A percentile compares a stretch with the other conserved stretches of the same genome.
Evolutionary conservation across 1,140 invertebrate species (phyloP).

Genomic region (Cyphomyrmex costatus): DNA sequence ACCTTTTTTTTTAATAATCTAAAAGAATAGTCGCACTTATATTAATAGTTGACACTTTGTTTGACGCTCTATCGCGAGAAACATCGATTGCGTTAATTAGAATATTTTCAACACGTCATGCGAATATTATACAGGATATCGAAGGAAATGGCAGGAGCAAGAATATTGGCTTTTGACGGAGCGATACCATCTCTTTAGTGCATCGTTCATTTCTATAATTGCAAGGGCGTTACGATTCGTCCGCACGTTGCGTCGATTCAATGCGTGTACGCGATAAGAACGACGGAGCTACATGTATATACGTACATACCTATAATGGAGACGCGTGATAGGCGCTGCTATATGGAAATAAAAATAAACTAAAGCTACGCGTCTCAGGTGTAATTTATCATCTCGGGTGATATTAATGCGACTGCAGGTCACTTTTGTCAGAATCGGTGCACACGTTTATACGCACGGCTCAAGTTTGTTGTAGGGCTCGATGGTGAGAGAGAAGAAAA

Average conservation of each 20-base stretch:
- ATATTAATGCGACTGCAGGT: conserved; percentile 79
- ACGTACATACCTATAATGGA: conserved; percentile 1
- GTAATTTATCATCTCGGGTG: conserved; percentile 78
- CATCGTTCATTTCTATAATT: conserved; percentile 49
- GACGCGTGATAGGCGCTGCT: conserved; percentile 60
- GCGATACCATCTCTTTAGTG: conserved; percentile 16
- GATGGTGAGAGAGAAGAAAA: conserved; percentile 23
- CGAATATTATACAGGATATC: background rate
- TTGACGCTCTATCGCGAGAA: background rate
- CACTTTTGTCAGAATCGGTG: conserved; percentile 58
- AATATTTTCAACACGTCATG: background rate
- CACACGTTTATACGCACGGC: conserved; percentile 21
- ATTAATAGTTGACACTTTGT: background rate
- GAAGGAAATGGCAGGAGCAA: background rate
- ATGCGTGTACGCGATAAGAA: conserved; percentile 59
- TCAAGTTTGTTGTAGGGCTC: conserved; percentile 36
- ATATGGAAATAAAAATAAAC: conserved; percentile 71
- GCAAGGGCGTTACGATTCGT: conserved; percentile 20
- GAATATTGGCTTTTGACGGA: conserved; percentile 1
- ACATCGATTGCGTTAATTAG: conserved; percentile 16
- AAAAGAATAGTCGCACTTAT: background rate
- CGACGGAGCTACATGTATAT: conserved; percentile 11
- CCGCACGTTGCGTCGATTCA: conserved; percentile 48
- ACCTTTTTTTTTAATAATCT: conserved; percentile 2
- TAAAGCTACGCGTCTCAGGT: conserved; percentile 46